Evolutionary conservation across 2,888 invertebrate genomes (phyloP).

Genomic region (Cephonodes hylas): DNA sequence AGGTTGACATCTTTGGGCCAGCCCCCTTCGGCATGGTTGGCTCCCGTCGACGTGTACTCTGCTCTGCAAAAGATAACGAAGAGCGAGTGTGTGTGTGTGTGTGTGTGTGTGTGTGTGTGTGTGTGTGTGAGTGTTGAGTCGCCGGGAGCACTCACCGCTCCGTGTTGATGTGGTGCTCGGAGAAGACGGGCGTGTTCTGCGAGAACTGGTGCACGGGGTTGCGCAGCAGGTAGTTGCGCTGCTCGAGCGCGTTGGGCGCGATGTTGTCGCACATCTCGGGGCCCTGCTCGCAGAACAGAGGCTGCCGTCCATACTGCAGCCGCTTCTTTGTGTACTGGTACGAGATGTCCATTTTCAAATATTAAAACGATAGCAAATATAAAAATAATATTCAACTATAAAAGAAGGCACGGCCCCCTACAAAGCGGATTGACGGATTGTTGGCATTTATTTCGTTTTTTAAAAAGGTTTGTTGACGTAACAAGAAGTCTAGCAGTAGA

Average conservation of each 20-base stretch:
- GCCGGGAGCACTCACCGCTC: slow-evolving; percentile 41
- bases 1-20: slow-evolving; percentile 89
- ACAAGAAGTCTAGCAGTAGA: too few relatives aligned
- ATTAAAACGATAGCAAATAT: not conserved
- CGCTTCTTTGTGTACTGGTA: slow-evolving; percentile 69
- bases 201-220: slow-evolving; percentile 76
- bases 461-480: not conserved
- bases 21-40: slow-evolving; percentile 89
- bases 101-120: too few relatives aligned
- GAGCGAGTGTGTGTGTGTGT: not conserved
- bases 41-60: slow-evolving; percentile 80
- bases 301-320: slow-evolving; percentile 69
- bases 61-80: slow-evolving; percentile 58
- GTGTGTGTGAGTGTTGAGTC: not conserved
- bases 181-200: slow-evolving; percentile 65
- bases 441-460: not conserved
- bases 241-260: slow-evolving; percentile 44
- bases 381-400: not conserved
- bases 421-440: not conserved
- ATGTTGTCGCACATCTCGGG: slow-evolving; percentile 55
- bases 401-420: not conserved
- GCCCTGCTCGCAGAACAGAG: slow-evolving; percentile 67
- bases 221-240: slow-evolving; percentile 60
- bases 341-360: slow-evolving; percentile 45
- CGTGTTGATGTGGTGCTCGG: slow-evolving; percentile 81